Percentiles rank a stretch among this genome's conserved stretches.
These are phyloP conservation scores for Petrocephalus schoutedeni DNA, from an alignment of 2,797 vertebrate species.

Conservation along the genomic window DNA sequence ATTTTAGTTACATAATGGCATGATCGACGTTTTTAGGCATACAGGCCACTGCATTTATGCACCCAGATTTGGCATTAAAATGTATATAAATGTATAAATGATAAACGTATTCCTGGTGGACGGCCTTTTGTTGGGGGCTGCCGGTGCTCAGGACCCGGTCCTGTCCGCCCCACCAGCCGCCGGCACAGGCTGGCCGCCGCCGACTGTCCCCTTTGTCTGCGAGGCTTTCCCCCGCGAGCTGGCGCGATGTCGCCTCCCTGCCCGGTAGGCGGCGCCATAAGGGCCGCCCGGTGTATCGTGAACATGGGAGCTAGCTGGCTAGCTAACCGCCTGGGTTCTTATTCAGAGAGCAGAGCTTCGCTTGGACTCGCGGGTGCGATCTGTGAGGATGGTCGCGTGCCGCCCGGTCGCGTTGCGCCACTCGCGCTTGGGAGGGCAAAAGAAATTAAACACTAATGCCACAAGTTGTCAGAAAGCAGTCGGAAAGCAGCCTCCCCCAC, in stretches of 20 bases:
- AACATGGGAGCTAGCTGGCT: slow-evolving; percentile 9
- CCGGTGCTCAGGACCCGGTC: neutral
- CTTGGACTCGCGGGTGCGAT: neutral
- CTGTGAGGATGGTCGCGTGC: neutral
- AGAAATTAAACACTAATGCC: neutral
- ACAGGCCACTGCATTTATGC: neutral
- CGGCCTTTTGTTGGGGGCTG: neutral
- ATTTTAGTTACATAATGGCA: neutral
- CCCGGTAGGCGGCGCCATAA: neutral
- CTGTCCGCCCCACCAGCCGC: neutral
- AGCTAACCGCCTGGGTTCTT: neutral
- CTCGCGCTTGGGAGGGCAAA: neutral
- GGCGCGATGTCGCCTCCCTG: neutral
- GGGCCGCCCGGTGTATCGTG: neutral
- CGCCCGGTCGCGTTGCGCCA: neutral
- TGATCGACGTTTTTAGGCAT: neutral
- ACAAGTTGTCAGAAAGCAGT: neutral
- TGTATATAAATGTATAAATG: neutral
- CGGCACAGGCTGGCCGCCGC: neutral
- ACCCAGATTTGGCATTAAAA: slow-evolving; percentile 5
- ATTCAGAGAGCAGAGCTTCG: neutral
- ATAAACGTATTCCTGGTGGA: neutral
- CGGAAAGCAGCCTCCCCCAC: neutral
- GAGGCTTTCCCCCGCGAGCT: neutral
- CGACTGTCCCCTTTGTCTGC: neutral